Evolutionary conservation across 2,797 vertebrate genomes (phyloP).

Genomic region (Chrosomus eos): DNA sequence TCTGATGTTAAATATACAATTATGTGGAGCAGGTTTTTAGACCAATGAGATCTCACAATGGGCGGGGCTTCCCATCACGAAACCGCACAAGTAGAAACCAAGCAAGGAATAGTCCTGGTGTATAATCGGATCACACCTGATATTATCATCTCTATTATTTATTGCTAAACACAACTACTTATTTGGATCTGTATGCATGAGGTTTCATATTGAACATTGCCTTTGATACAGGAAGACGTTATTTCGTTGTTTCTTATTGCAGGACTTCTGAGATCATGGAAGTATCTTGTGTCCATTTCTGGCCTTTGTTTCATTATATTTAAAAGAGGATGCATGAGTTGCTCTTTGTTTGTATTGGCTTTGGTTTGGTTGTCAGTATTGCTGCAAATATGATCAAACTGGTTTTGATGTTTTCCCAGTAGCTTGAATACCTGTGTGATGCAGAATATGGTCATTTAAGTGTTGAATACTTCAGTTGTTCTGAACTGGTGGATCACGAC

Average conservation of each 20-base stretch:
- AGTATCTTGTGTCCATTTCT: not conserved
- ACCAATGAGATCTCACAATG: not conserved
- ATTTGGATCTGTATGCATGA: constrained; percentile 45
- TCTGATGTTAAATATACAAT: constrained; percentile 1
- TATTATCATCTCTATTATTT: constrained; percentile 39
- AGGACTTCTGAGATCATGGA: constrained; percentile 15
- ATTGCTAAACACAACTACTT: constrained; percentile 62
- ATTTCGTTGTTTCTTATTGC: constrained; percentile 65
- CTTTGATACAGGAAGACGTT: constrained; percentile 75
- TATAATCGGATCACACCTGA: not conserved
- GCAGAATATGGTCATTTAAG: not conserved
- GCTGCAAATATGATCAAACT: constrained; percentile 51
- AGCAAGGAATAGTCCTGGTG: not conserved
- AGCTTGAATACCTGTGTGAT: not conserved
- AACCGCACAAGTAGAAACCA: not conserved
- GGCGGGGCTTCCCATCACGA: not conserved
- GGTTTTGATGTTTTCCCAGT: not conserved
- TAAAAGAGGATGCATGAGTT: constrained; percentile 14
- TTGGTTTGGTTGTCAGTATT: constrained; percentile 72
- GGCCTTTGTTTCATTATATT: constrained; percentile 13
- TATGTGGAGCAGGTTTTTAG: not conserved
- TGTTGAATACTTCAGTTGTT: not conserved
- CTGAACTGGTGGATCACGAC: not conserved
- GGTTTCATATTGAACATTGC: constrained; percentile 32
- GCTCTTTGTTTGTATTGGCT: constrained; percentile 57